Base-by-base conservation (phyloP, 2,113 vertebrate genomes). In the Rafetus swinhoei region DNA sequence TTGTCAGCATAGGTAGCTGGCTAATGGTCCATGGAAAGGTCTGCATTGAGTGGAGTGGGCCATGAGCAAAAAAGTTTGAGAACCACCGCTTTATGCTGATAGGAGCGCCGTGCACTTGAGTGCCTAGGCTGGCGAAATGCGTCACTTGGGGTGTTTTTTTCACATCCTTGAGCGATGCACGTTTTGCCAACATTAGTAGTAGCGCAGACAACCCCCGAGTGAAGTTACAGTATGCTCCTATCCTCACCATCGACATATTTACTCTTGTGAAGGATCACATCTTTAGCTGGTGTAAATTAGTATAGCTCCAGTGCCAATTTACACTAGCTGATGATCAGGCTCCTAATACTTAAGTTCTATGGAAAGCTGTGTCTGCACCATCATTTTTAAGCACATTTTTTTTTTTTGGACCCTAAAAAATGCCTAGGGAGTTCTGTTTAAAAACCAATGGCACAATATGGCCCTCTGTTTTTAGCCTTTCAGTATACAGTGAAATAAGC, bases 401-500 rank as follows among this genome's bases (percentile, higher is more conserved):
- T 22, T 84, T 84, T 90, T 90, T 77, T 80, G 92, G 88, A 32
- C 91, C 3, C 82, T 69, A 60, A 88, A 95, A 81, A 80, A 93
- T 65, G 45, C 91, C 89, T 32, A 55, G 84, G 72, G 82, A 87
- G 79, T 12, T n/a, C 92, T 95, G 90, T 90, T 76, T 96, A 88
- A 95, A 97, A 97, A 95, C 82, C 60, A 90, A 95, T 91, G 94
- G 95, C 89, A 96, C 86, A 80, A 39, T 52, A 55, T 84, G 86
- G 82, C 84, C 55, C 82, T 72, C 18, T 53, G 91, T 90, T 93
- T 94, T 92, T 90, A 95, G 90, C 81, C 77, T 85, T 93, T 90
- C 95, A 93, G 96, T 92, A 84, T 4, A 60, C 56, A 83, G 85
- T 86, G 90, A 72, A 76, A 92, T 84, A 89, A 90, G 83, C 85